A percentile compares a stretch with the other conserved stretches of the same genome.
Evolutionary conservation across 1,140 invertebrate species (phyloP).

Genomic region (Drosophila trapezifrons): DNA sequence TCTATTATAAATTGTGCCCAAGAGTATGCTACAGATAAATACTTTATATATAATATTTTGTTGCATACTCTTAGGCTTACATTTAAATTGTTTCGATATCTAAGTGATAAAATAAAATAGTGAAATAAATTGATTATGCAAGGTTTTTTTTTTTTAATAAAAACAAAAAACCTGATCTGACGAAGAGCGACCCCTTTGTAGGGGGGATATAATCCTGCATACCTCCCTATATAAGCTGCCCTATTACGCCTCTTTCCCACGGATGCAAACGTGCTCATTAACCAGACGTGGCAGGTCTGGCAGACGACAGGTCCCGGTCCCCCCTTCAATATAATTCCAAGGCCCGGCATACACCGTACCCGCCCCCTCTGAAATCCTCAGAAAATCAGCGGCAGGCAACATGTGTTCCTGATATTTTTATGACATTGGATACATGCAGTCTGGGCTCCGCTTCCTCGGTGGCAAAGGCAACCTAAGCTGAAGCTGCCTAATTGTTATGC

Average conservation of each 20-base stretch:
- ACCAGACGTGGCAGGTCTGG: conserved; percentile 55
- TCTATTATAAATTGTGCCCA: too few relatives aligned
- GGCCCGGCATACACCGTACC: background rate
- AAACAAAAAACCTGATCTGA: background rate
- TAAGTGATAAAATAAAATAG: too few relatives aligned
- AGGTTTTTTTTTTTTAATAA: background rate
- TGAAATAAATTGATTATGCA: conserved; percentile 3
- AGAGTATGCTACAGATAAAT: too few relatives aligned
- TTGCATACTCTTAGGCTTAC: too few relatives aligned
- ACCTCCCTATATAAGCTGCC: background rate
- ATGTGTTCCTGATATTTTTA: conserved; percentile 73
- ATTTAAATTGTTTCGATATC: background rate
- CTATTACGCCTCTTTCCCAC: conserved; percentile 24
- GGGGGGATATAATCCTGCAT: background rate
- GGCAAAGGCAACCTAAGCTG: conserved; percentile 53
- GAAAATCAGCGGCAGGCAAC: conserved; percentile 62
- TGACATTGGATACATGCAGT: conserved; percentile 65
- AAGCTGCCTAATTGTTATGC: conserved; percentile 76
- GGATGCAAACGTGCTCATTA: conserved; percentile 49
- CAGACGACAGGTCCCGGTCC: conserved; percentile 37
- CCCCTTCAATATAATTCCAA: conserved; percentile 1
- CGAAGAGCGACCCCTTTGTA: background rate
- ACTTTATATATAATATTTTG: too few relatives aligned
- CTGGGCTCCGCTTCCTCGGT: conserved; percentile 29
- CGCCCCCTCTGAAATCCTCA: conserved; percentile 14